Conservation (phyloP, 2,888 invertebrate species). For the Buathra laborator region DNA sequence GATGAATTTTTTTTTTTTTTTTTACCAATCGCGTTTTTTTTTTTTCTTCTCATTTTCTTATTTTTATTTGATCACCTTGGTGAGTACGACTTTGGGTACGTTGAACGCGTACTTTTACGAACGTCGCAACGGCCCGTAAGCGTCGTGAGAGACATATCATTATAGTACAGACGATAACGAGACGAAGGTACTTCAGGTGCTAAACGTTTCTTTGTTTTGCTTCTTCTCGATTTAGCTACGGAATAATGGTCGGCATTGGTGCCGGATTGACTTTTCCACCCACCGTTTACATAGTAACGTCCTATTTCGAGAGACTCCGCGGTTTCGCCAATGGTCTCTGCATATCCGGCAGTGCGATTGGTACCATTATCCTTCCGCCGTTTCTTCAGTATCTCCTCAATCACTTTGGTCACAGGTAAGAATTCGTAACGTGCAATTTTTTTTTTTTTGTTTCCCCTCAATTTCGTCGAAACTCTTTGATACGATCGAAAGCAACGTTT, state of each 20-base stretch:
- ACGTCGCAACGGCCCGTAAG: background rate
- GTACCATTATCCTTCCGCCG: slow-evolving; percentile 94
- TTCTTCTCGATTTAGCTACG: slow-evolving; percentile 87
- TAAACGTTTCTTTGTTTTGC: slow-evolving; percentile 39
- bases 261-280: slow-evolving; percentile 95
- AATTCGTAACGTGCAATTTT: background rate
- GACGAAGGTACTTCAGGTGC: slow-evolving; percentile 5
- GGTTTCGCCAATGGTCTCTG: slow-evolving; percentile 96
- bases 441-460: background rate
- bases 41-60: background rate
- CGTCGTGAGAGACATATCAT: background rate
- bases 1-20: no score
- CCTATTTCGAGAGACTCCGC: slow-evolving; percentile 92
- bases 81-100: background rate
- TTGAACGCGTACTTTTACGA: slow-evolving; percentile 10
- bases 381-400: slow-evolving; percentile 91
- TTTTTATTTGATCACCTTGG: background rate
- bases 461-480: no score
- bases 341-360: slow-evolving; percentile 94
- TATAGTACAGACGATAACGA: slow-evolving; percentile 40
- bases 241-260: slow-evolving; percentile 93
- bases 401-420: slow-evolving; percentile 91
- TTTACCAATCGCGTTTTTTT: background rate
- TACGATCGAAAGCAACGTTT: no score
- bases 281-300: slow-evolving; percentile 95